A percentile compares a stretch with the other conserved stretches of the same genome.
Evolutionary conservation across 1,140 invertebrate species (phyloP).

Genomic region (Drosophila pseudoananassae): DNA sequence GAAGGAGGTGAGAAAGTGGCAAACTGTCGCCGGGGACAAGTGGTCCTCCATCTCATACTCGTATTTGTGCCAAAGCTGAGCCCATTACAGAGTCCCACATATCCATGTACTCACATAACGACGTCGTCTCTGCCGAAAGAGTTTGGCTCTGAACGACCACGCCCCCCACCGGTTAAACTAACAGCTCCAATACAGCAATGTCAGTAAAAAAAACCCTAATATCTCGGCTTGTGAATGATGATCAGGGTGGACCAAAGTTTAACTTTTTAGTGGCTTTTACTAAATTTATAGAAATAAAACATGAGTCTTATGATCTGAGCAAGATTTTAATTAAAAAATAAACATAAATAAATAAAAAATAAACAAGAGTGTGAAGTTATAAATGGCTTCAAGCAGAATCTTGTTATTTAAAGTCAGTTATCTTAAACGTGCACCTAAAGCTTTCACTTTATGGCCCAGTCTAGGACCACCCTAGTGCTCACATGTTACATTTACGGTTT

Average conservation of each 20-base stretch:
- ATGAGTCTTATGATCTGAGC: no score
- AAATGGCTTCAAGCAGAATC: background rate
- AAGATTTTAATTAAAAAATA: background rate
- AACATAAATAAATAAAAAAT: background rate
- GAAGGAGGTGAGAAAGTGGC: slow-evolving; percentile 39
- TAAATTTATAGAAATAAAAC: no score
- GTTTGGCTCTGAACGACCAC: slow-evolving; percentile 42
- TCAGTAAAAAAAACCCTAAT: background rate
- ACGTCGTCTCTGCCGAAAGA: slow-evolving; percentile 51
- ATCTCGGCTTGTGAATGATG: slow-evolving; percentile 5
- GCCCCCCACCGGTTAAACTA: slow-evolving; percentile 46
- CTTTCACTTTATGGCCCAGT: background rate
- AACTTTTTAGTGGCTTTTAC: no score
- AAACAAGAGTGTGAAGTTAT: background rate
- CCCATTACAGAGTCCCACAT: slow-evolving; percentile 27
- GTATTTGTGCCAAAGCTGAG: slow-evolving; percentile 33
- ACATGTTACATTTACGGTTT: slow-evolving; percentile 53
- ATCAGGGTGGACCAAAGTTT: slow-evolving; percentile 22
- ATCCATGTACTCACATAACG: slow-evolving; percentile 33
- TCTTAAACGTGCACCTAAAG: background rate
- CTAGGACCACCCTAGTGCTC: slow-evolving; percentile 34
- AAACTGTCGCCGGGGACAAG: slow-evolving; percentile 47
- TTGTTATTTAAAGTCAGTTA: background rate
- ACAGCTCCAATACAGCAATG: slow-evolving; percentile 26
- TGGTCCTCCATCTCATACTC: slow-evolving; percentile 40